Evolutionary conservation across 1,140 invertebrate species (phyloP), one percentile per base, ranked within the genome.

Genomic region (Drosophila insularis): DNA sequence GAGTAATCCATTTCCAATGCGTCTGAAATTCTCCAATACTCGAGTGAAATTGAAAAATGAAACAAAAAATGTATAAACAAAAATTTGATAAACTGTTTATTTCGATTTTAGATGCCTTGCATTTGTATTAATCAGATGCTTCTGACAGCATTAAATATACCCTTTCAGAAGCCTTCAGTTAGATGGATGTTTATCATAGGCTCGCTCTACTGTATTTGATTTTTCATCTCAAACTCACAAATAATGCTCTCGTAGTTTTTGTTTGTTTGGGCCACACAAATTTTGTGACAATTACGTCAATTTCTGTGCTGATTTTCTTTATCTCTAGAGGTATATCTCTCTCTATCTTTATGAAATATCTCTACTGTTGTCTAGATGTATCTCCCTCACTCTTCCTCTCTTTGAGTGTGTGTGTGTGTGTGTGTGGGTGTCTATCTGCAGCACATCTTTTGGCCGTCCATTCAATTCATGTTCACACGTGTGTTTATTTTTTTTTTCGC

Each of bases 201-300:
- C 8, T 21, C 4, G 43, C 19, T 50, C 17, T 19, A 35, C 55
- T 58, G 55, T 59, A 31, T 1, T 56, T 74, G 54, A 54, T 50
- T 63, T 60, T 54, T 17, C 71, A 17, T 66, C 63, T 40, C 39
- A 69, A 37, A 39, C 37, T 50, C 66, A 50, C 31, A 69, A 55
- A 78, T 55, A 0, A 23, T 4, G 4, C 4, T 6, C 27, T 64
- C 27, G 17, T 8, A 68, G 43, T 50, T 50, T 50, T 50, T 50
- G 2, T 50, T 50, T 50, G 17, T 50, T 50, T 21, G 17, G 43
- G 43, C 17, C 14, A 32, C 31, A 78, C 66, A 75, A 87, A 86
- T 73, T 27, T 81, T 79, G 82, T 81, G 79, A 87, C 82, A 87
- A 86, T 86, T 86, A 87, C 82, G 82, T 86, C 79, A 87, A 86